Evolutionary conservation across 1,140 invertebrate species (phyloP).

Genomic region (Drosophila watanabei): DNA sequence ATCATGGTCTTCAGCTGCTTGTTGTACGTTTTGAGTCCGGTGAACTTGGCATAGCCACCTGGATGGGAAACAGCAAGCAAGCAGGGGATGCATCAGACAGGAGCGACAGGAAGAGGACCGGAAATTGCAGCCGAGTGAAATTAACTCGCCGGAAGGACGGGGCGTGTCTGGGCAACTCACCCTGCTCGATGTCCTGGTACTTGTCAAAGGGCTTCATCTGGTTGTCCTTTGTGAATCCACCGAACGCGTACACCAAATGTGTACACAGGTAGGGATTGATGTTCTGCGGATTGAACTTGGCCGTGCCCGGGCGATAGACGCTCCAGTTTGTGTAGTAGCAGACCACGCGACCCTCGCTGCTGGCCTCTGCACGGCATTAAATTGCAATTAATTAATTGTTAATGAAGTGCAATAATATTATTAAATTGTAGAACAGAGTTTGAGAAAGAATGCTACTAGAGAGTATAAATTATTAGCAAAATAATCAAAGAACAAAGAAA

Average conservation of each 20-base stretch:
- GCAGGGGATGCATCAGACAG: neutral
- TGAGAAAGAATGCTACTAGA: neutral
- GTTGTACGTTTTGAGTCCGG: slow-evolving; percentile 96
- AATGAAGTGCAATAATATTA: neutral
- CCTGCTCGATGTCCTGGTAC: slow-evolving; percentile 98
- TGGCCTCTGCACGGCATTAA: slow-evolving; percentile 42
- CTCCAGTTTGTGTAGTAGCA: slow-evolving; percentile 99
- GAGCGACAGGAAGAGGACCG: slow-evolving; percentile 23
- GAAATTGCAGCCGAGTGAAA: slow-evolving; percentile 67
- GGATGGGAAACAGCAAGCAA: neutral
- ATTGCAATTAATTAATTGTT: slow-evolving; percentile 2
- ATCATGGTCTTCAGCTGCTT: slow-evolving; percentile 96
- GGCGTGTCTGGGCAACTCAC: slow-evolving; percentile 86
- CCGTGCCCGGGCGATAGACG: slow-evolving; percentile 94
- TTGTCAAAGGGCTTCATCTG: slow-evolving; percentile 96
- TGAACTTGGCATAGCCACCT: slow-evolving; percentile 98
- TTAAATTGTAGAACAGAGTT: neutral
- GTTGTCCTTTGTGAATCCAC: slow-evolving; percentile 96
- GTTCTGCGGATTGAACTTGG: slow-evolving; percentile 97
- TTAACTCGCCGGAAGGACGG: slow-evolving; percentile 36
- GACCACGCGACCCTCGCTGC: slow-evolving; percentile 90
- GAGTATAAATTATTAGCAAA: neutral
- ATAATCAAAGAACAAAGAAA: neutral
- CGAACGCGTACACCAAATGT: slow-evolving; percentile 97
- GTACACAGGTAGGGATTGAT: slow-evolving; percentile 98